Base-by-base conservation (phyloP, 2,888 invertebrate species). In the Steinernema scapterisci region DNA sequence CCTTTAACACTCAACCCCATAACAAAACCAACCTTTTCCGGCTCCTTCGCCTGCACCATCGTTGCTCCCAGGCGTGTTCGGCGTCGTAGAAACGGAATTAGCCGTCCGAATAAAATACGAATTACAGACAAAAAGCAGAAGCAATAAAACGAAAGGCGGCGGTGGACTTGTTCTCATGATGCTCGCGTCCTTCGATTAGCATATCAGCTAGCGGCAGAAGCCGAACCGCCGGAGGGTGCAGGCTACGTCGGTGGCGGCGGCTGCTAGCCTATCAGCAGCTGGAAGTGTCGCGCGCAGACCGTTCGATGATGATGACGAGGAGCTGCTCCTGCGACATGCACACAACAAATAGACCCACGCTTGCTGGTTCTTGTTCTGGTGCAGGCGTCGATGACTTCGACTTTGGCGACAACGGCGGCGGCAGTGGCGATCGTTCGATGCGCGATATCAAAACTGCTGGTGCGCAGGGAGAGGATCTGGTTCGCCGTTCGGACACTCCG, bases 11-110 rank as follows among this genome's bases (percentile, higher is more conserved):
- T 38, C 38, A 6, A n/a, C 38, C 38, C 38, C 38, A 38, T 63
- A 63, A 63, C 63, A 63, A 63, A 63, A 63, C 63, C 63, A 63
- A 63, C 63, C 63, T 63, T 38, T 63, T 5, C 63, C n/a, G n/a
- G n/a, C 3, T 31, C 31, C 16, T 7, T 63, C n/a, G n/a, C n/a
- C n/a, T n/a, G n/a, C n/a, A n/a, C n/a, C n/a, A n/a, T n/a, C n/a
- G n/a, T n/a, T n/a, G n/a, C n/a, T 27, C 48, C n/a, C 16, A 48
- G 27, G 63, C 63, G 27, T 38, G 3, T 9, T 9, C 5, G 38
- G 3, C 38, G 38, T 9, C 38, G 38, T 38, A 38, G 38, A 38
- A 38, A 9, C 9, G 38, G 38, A 38, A 38, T 38, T 38, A 6
- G 38, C 38, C 5, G 38, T 38, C 38, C 38, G 38, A 38, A 38